A percentile compares a stretch with the other conserved stretches of the same genome.
Conservation (phyloP, 1,140 invertebrate genomes). For the Parasteatoda tepidariorum region DNA sequence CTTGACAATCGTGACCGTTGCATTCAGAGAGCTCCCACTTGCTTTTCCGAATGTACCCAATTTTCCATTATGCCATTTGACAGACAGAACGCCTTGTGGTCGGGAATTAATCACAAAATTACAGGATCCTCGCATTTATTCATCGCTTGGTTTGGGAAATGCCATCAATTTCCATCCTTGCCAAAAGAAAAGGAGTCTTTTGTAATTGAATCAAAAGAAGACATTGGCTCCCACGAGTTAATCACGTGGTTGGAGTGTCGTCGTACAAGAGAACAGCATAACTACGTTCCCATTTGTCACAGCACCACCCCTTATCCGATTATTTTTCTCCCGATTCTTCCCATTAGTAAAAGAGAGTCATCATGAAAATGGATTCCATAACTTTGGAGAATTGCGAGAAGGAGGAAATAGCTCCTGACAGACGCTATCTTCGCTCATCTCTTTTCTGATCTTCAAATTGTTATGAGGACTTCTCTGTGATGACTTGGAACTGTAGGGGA, state of each 20-base stretch:
- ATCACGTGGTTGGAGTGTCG: conserved; percentile 54
- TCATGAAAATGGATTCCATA: conserved; percentile 60
- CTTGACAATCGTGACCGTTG: neutral
- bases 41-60: no score
- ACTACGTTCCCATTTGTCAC: conserved; percentile 54
- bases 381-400: conserved; percentile 12
- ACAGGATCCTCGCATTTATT: conserved; percentile 42
- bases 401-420: conserved; percentile 50
- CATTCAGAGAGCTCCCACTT: neutral
- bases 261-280: conserved; percentile 5
- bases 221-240: conserved; percentile 54
- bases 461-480: no score
- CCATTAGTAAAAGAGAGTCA: conserved; percentile 47
- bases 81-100: neutral
- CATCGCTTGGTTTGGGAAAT: neutral
- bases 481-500: neutral
- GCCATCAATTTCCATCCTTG: conserved; percentile 40
- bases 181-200: conserved; percentile 35
- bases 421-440: conserved; percentile 15
- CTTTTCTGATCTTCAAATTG: conserved; percentile 2
- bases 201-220: conserved; percentile 60
- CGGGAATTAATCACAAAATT: conserved; percentile 56
- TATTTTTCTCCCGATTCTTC: conserved; percentile 39
- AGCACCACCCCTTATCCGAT: conserved; percentile 36
- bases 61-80: neutral